Conservation (phyloP, 2,888 invertebrate genomes). For the Limenitis camilla region DNA sequence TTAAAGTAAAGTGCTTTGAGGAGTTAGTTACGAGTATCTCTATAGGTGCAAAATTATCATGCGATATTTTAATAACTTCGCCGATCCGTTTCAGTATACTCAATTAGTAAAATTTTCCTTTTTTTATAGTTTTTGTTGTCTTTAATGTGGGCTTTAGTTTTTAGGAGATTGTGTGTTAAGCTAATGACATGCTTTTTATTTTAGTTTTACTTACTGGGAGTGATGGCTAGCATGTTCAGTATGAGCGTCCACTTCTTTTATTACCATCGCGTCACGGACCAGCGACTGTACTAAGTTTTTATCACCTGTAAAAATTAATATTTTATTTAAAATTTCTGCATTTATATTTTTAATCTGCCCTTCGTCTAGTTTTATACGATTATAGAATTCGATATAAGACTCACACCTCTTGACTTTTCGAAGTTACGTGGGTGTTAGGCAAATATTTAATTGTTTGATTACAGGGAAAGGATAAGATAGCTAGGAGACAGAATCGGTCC, state of each 20-base stretch:
- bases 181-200: constrained; percentile 42
- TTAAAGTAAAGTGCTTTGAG: constrained; percentile 24
- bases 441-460: too few species aligned
- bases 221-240: constrained; percentile 80
- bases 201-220: constrained; percentile 81
- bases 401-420: neutral
- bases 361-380: too few species aligned
- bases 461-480: too few species aligned
- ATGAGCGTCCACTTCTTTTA: constrained; percentile 86
- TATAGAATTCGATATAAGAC: constrained; percentile 1
- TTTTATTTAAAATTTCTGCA: too few species aligned
- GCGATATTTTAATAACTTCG: constrained; percentile 11
- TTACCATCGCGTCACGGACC: constrained; percentile 92
- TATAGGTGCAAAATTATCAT: constrained; percentile 23
- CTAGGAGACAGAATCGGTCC: too few species aligned
- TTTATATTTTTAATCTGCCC: too few species aligned
- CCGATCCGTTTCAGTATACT: neutral
- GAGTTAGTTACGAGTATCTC: constrained; percentile 15
- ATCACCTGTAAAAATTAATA: constrained; percentile 87
- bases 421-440: neutral
- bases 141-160: neutral
- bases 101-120: constrained; percentile 6
- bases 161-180: constrained; percentile 10
- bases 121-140: too few species aligned
- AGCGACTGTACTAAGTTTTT: constrained; percentile 92